These are phyloP conservation scores for Drosophila ezoana DNA, from an alignment of 2,888 invertebrate genomes.

Conservation along the genomic window DNA sequence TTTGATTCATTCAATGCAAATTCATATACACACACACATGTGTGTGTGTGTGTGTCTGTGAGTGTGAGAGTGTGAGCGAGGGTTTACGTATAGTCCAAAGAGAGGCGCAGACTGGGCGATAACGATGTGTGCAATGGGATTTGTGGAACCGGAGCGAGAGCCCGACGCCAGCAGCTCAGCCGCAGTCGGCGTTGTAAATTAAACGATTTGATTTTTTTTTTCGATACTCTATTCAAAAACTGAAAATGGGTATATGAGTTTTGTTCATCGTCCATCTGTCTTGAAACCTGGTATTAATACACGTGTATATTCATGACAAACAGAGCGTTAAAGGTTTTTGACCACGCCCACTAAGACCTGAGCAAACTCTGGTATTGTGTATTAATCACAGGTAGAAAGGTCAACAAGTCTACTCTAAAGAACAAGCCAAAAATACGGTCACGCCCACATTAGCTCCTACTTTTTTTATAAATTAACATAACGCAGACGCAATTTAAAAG, in stretches of 20 bases:
- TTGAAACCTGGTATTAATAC: too few species aligned
- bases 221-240: neutral
- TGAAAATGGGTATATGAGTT: neutral
- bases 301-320: too few species aligned
- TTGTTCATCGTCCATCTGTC: too few species aligned
- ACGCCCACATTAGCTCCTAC: too few species aligned
- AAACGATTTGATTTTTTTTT: conserved; percentile 38
- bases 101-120: conserved; percentile 32
- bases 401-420: too few species aligned
- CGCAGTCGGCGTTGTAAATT: conserved; percentile 56
- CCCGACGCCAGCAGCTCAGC: conserved; percentile 35
- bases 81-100: conserved; percentile 6
- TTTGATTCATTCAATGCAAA: conserved; percentile 75
- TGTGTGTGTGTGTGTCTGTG: conserved; percentile 1
- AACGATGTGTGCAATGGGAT: conserved; percentile 63
- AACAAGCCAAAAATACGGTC: too few species aligned
- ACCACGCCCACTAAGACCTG: too few species aligned
- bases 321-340: too few species aligned
- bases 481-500: too few species aligned
- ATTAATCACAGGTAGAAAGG: too few species aligned
- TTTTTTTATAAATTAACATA: too few species aligned
- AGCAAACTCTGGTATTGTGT: too few species aligned
- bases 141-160: conserved; percentile 55
- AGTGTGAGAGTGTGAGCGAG: neutral
- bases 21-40: conserved; percentile 28